phyloP scores from a whole-genome alignment of 2,888 invertebrate genomes.

The Lymantria monacha region DNA sequence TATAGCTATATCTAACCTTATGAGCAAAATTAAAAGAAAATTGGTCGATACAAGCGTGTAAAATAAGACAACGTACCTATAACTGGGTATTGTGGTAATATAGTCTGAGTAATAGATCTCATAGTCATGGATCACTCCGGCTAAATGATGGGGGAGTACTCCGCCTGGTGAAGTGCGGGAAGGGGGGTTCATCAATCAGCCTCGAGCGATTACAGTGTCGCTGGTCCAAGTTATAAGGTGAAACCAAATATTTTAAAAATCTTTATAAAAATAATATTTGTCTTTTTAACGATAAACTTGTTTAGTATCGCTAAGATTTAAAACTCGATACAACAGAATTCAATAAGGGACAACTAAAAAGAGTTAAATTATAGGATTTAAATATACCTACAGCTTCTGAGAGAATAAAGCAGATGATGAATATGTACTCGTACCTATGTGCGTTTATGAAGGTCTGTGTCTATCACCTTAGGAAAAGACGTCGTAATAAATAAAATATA shows the following conservation, averaged over 20 bases:
- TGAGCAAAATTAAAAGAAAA: not conserved
- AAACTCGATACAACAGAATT: too few species aligned
- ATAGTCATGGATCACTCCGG: slow-evolving; percentile 65
- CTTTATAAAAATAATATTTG: not conserved
- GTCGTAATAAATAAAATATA: too few species aligned
- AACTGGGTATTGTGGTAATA: slow-evolving; percentile 45
- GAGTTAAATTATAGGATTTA: too few species aligned
- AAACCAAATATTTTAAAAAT: too few species aligned
- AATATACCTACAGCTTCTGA: too few species aligned
- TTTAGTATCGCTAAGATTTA: too few species aligned
- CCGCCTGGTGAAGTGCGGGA: slow-evolving; percentile 40
- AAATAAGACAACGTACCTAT: slow-evolving; percentile 49
- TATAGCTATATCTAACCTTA: too few species aligned
- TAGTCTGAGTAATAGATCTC: slow-evolving; percentile 70
- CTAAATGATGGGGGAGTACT: slow-evolving; percentile 50
- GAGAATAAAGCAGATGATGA: too few species aligned
- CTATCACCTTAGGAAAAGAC: too few species aligned
- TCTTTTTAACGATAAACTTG: not conserved
- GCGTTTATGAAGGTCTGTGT: too few species aligned
- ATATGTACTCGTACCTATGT: too few species aligned
- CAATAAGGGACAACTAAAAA: too few species aligned
- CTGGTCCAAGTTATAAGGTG: slow-evolving; percentile 36
- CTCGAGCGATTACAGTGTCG: slow-evolving; percentile 67
- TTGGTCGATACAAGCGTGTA: slow-evolving; percentile 25
- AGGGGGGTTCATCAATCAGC: slow-evolving; percentile 78